Conservation (phyloP, 92 coral and sea anemone genomes). For the Phenganax marumi region DNA sequence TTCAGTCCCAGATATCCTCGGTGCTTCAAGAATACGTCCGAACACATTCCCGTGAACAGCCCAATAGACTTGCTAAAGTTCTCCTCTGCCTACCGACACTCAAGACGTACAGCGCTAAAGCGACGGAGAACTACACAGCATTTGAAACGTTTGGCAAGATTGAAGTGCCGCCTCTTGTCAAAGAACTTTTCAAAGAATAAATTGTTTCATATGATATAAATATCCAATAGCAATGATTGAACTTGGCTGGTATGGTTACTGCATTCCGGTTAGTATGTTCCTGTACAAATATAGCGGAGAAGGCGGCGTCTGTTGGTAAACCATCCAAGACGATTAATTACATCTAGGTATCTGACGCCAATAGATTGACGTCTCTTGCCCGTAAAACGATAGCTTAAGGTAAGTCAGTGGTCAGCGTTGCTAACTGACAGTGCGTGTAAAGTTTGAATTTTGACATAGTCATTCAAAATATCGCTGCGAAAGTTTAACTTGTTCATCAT, state of each 20-base stretch:
- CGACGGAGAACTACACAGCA: constrained; percentile 84
- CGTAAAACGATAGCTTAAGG: too few species aligned
- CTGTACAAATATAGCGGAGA: too few species aligned
- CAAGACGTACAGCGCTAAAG: constrained; percentile 87
- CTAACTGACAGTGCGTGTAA: too few species aligned
- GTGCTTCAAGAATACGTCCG: constrained; percentile 75
- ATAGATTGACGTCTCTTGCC: background rate
- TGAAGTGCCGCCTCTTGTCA: constrained; percentile 95
- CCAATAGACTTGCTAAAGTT: constrained; percentile 85
- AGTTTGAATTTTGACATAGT: too few species aligned
- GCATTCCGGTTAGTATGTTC: too few species aligned
- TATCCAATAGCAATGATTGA: too few species aligned
- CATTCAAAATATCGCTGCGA: too few species aligned
- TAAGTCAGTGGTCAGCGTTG: too few species aligned
- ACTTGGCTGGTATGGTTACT: too few species aligned
- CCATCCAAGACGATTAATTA: background rate
- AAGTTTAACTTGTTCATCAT: too few species aligned
- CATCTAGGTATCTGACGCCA: background rate
- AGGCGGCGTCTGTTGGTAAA: background rate
- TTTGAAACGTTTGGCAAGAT: constrained; percentile 94
- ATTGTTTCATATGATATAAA: background rate
- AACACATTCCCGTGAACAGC: constrained; percentile 62
- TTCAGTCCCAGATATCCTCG: constrained; percentile 74
- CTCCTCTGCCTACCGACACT: constrained; percentile 87
- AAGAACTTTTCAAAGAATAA: constrained; percentile 73